Conservation (phyloP, 2,797 vertebrate genomes). For the Babyrousa celebensis region DNA sequence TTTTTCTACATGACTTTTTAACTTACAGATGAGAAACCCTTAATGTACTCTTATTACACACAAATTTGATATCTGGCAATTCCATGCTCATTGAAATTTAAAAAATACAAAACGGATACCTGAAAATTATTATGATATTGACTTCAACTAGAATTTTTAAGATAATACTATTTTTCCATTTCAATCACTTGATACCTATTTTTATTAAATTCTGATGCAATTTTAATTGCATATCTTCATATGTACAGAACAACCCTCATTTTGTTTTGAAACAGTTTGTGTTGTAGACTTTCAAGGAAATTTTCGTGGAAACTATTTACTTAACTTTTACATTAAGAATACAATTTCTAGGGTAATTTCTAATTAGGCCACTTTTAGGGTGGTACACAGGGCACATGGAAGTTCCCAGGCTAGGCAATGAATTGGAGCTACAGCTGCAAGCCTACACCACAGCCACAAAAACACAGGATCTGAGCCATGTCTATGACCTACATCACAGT, state of each 20-base stretch:
- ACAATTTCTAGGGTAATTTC: background rate
- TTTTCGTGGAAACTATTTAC: background rate
- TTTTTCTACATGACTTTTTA: background rate
- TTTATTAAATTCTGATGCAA: background rate
- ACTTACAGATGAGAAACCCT: slow-evolving; percentile 7
- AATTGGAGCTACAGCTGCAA: too few species aligned
- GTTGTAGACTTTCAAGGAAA: background rate
- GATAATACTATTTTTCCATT: background rate
- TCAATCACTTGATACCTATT: background rate
- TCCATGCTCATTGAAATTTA: background rate
- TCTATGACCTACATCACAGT: too few species aligned
- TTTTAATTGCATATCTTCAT: background rate
- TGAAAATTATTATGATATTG: background rate
- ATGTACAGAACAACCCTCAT: background rate
- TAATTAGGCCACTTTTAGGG: background rate
- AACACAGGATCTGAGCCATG: too few species aligned
- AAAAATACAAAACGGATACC: background rate
- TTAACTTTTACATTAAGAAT: background rate
- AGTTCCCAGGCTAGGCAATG: too few species aligned
- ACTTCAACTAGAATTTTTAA: background rate
- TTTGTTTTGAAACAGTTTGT: background rate
- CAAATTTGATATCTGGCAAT: background rate
- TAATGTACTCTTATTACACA: background rate
- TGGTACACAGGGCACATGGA: too few species aligned
- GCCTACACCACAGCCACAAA: too few species aligned